A percentile compares a stretch with the other conserved stretches of the same genome.
phyloP scores from a whole-genome alignment of 1,140 invertebrate species.

The Pygmarrhopalites habei region DNA sequence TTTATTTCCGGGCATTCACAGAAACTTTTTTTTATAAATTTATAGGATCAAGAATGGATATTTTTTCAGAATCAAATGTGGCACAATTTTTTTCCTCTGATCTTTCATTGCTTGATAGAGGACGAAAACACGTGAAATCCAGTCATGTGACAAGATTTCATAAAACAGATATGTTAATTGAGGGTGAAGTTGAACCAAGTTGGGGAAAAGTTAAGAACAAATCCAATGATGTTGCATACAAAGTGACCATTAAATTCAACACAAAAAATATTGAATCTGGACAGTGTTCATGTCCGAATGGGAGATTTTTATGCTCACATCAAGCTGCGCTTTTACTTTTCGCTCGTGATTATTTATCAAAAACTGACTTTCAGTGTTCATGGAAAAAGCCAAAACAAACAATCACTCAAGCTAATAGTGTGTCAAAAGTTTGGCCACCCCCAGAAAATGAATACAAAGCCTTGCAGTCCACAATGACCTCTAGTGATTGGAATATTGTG shows the following conservation, averaged over 20 bases:
- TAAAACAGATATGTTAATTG: background rate
- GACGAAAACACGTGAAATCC: background rate
- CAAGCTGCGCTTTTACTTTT: background rate
- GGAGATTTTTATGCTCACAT: background rate
- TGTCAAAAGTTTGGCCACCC: no score
- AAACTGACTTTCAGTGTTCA: background rate
- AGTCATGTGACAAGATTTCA: background rate
- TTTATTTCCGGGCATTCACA: no score
- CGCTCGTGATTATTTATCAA: background rate
- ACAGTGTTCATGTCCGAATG: background rate
- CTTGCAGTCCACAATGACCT: no score
- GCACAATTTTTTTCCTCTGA: no score
- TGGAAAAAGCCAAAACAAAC: background rate
- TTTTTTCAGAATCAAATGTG: no score
- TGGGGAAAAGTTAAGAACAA: background rate
- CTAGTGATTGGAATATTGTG: no score
- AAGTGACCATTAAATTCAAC: background rate
- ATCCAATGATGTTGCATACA: background rate
- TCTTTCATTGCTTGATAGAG: background rate
- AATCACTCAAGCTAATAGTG: no score
- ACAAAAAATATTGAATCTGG: background rate
- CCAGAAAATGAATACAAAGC: no score
- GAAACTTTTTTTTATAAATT: no score
- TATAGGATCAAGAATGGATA: no score
- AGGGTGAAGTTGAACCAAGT: conserved; percentile 1